These are phyloP conservation scores for Dendrolimus kikuchii DNA, from an alignment of 1,140 invertebrate genomes.

Conservation along the genomic window DNA sequence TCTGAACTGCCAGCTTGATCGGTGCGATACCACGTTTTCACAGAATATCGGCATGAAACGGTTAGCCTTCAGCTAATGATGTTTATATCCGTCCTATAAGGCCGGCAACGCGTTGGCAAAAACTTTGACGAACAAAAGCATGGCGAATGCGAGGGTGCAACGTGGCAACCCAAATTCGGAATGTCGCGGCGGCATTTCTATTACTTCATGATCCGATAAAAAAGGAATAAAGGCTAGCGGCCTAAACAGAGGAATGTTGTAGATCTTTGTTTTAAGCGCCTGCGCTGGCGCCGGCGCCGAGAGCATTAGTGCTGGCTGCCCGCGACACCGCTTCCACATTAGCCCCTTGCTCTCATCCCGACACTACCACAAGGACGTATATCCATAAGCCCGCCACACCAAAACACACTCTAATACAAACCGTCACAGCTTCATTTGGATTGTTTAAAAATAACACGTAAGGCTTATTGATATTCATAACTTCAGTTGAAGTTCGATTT, in stretches of 20 bases:
- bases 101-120: too few relatives aligned
- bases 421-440: too few relatives aligned
- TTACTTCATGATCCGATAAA: conserved; percentile 63
- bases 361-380: neutral
- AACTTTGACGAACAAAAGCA: too few relatives aligned
- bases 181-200: conserved; percentile 43
- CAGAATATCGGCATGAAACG: too few relatives aligned
- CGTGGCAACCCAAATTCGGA: neutral
- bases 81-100: too few relatives aligned
- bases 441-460: too few relatives aligned
- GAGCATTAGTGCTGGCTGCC: conserved; percentile 48
- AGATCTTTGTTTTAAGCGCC: conserved; percentile 51
- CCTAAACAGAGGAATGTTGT: conserved; percentile 64
- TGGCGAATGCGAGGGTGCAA: neutral
- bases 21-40: too few relatives aligned
- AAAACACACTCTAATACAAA: neutral
- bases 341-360: conserved; percentile 22
- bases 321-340: conserved; percentile 53
- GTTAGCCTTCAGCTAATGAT: too few relatives aligned
- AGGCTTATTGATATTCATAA: too few relatives aligned
- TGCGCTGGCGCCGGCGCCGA: conserved; percentile 53
- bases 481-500: too few relatives aligned
- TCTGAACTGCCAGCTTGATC: too few relatives aligned
- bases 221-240: conserved; percentile 56
- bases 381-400: neutral